Base-by-base conservation (phyloP, 2,888 invertebrate genomes). In the Nymphalis c-album region DNA sequence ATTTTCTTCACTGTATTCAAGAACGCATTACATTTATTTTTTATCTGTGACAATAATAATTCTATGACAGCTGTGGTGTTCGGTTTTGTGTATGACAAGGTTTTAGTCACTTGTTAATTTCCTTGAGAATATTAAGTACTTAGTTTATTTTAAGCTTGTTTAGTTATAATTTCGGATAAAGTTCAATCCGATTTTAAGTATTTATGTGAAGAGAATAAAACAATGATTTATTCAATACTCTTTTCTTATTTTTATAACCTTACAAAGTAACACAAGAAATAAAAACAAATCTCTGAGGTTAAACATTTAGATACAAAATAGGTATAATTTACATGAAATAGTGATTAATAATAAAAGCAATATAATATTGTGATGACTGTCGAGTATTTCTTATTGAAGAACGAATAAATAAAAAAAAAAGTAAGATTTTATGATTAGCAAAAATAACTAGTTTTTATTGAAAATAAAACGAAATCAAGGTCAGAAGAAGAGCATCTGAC, bases 161-260 rank as follows among this genome's bases (percentile, higher is more conserved):
- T 85, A 86, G 83, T 78, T 77, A 79, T 78, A 82, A 76, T 77
- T 76, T 75, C 75, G 74, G 79, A 82, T 81, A 71, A 73, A 71
- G 71, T 80, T 79, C 75, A 77, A 81, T 87, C 85, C 85, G 80
- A 80, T 78, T 82, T 84, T 86, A 85, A 88, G 84, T 89, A 90
- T 90, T 90, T 90, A 90, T 91, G 88, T 89, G 85, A 86, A 80
- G 66, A 88, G 84, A 89, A 90, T 89, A 87, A 90, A 86, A 83
- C 82, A 81, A 87, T 83, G 84, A 83, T 84, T 85, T 84, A 84
- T 83, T 83, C 85, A 78, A 86, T 85, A 81, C 80, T 85, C 90
- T 64, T 58, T 53, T 35, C 35, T 48, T 40, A 40, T 40, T 58
- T 48, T 57, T 6, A 40, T 51, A 35, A 51, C 8, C 20, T 17